A percentile compares a stretch with the other conserved stretches of the same genome.
Evolutionary conservation across 92 coral and sea anemone species (phyloP).

Genomic region (Paramuricea clavata): DNA sequence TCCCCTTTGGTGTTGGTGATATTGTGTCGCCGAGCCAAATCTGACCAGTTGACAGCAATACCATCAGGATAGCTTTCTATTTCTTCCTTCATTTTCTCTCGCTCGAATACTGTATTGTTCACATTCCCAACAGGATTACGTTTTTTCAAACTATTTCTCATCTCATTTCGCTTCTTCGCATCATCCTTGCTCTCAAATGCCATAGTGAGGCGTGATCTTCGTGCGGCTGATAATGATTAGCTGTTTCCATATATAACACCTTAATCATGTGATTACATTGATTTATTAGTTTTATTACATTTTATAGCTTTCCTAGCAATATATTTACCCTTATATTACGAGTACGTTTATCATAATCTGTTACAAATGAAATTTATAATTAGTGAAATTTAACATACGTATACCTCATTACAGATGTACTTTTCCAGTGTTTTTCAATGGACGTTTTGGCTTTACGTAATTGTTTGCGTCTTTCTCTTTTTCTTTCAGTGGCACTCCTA

Average conservation of each 20-base stretch:
- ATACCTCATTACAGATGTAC: background rate
- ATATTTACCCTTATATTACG: too few species aligned
- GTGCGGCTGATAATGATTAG: too few species aligned
- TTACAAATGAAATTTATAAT: too few species aligned
- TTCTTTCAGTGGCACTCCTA: conserved; percentile 19
- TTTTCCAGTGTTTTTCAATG: background rate
- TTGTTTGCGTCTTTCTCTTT: conserved; percentile 24
- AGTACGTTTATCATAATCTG: background rate
- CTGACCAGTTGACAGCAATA: conserved; percentile 71
- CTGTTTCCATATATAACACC: too few species aligned
- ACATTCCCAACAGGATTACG: conserved; percentile 63
- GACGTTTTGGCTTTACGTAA: background rate
- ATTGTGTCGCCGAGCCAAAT: conserved; percentile 50
- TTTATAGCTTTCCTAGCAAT: too few species aligned
- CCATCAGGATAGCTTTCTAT: too few species aligned
- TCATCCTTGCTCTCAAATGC: too few species aligned
- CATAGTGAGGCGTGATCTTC: too few species aligned
- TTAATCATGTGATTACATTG: too few species aligned
- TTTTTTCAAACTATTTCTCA: conserved; percentile 23
- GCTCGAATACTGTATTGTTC: conserved; percentile 49
- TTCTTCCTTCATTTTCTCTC: conserved; percentile 52
- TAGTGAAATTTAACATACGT: too few species aligned
- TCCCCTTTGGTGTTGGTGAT: conserved; percentile 73
- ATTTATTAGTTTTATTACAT: too few species aligned
- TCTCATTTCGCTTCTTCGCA: conserved; percentile 36